Evolutionary conservation across 64 coral and sea anemone species (phyloP), one percentile per base, ranked within the genome.

Genomic region (Platygyra sinensis): DNA sequence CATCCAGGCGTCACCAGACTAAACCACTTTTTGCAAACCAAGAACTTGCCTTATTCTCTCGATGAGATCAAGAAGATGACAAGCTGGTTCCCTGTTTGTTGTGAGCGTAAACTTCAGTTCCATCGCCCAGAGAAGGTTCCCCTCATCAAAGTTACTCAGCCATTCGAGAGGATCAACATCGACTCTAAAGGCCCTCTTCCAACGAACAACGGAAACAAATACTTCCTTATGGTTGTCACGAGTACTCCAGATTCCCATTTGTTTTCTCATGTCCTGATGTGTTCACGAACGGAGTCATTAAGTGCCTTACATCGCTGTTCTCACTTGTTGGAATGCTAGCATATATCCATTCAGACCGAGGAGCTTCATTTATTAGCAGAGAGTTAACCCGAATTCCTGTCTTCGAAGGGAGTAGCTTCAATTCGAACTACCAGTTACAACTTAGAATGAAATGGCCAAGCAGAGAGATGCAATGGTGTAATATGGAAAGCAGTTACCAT

Each of bases 151-250:
- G 92, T 80, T 30, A 83, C 86, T 22, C 87, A 84, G 60, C 72
- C 79, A n/a, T 94, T 94, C n/a, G 71, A 94, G 89, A 89, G 92
- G 89, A 77, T 96, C 27, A 89, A 96, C 89, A 86, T 92, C 67
- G 90, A 92, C 39, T 92, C 92, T 36, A 92, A 95, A 71, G 86
- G 85, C 18, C 90, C 90, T 27, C 60, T 92, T 28, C 89, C 78
- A 28, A 88, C 75, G 0, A 93, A 82, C 57, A 88, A 87, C 18
- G 29, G 64, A 49, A 91, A 90, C 60, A 82, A 46, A 8, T 46
- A 8, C 83, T 91, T 15, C 57, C n/a, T n/a, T n/a, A n/a, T n/a
- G n/a, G n/a, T n/a, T n/a, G n/a, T n/a, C n/a, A n/a, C n/a, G n/a
- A n/a, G n/a, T n/a, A n/a, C n/a, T n/a, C n/a, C n/a, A n/a, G n/a